Evolutionary conservation across 2,113 vertebrate genomes (phyloP).

Genomic region (Mormoops blainvillei): DNA sequence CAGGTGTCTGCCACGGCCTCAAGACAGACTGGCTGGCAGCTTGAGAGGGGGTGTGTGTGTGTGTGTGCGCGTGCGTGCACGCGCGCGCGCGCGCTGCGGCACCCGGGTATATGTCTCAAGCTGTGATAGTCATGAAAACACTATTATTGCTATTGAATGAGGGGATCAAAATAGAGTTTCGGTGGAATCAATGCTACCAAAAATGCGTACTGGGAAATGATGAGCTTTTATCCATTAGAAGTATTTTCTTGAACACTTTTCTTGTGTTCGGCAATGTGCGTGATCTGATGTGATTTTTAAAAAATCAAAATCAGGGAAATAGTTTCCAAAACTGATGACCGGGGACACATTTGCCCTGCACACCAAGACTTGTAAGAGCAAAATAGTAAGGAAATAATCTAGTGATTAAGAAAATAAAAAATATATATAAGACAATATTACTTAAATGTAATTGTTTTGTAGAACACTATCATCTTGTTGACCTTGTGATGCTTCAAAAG

Average conservation of each 20-base stretch:
- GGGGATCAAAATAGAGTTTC: conserved; percentile 24
- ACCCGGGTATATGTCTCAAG: background rate
- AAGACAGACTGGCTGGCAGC: conserved; percentile 7
- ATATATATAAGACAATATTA: background rate
- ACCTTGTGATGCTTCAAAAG: background rate
- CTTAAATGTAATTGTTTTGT: background rate
- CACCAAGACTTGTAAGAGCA: background rate
- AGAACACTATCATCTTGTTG: background rate
- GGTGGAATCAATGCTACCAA: background rate
- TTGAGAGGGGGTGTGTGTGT: background rate
- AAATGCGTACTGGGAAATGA: background rate
- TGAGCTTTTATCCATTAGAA: background rate
- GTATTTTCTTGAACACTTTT: conserved; percentile 22
- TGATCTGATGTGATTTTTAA: background rate
- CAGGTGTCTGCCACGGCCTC: conserved; percentile 23
- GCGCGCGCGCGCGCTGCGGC: background rate
- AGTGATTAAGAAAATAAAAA: background rate
- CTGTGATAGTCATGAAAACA: conserved; percentile 19
- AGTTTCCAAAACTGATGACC: background rate
- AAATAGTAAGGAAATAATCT: background rate
- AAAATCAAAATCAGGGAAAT: conserved; percentile 23
- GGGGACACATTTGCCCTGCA: background rate
- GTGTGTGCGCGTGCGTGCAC: background rate
- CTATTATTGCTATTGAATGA: conserved; percentile 31
- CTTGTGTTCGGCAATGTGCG: background rate